Evolutionary conservation across 1,140 invertebrate species (phyloP).

Genomic region (Leguminivora glycinivorella): DNA sequence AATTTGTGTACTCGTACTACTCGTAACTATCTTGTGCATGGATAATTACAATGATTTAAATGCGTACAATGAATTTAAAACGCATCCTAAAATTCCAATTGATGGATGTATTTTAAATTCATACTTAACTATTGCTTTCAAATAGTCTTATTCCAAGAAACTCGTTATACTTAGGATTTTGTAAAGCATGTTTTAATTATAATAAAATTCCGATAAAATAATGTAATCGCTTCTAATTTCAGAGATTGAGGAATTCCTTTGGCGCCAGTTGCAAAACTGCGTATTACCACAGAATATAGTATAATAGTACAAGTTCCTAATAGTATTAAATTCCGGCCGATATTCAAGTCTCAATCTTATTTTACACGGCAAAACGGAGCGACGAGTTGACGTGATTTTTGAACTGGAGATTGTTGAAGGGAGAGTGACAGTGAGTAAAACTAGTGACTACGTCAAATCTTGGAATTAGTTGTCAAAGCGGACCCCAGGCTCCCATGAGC

Average conservation of each 20-base stretch:
- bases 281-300: neutral
- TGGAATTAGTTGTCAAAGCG: too few relatives aligned
- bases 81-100: neutral
- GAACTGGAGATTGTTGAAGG: too few relatives aligned
- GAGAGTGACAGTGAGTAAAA: too few relatives aligned
- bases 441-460: too few relatives aligned
- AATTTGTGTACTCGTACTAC: too few relatives aligned
- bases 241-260: neutral
- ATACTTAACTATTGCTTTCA: neutral
- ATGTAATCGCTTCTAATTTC: neutral
- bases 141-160: neutral
- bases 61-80: neutral
- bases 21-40: neutral
- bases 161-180: neutral
- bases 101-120: conserved; percentile 5
- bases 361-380: too few relatives aligned
- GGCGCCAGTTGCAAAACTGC: neutral
- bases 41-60: neutral
- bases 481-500: too few relatives aligned
- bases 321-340: too few relatives aligned
- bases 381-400: too few relatives aligned
- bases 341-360: too few relatives aligned
- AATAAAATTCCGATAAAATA: neutral
- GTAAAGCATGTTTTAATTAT: neutral
- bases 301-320: too few relatives aligned